phyloP scores from a whole-genome alignment of 2,797 vertebrate genomes.

The Tangara arthus region DNA sequence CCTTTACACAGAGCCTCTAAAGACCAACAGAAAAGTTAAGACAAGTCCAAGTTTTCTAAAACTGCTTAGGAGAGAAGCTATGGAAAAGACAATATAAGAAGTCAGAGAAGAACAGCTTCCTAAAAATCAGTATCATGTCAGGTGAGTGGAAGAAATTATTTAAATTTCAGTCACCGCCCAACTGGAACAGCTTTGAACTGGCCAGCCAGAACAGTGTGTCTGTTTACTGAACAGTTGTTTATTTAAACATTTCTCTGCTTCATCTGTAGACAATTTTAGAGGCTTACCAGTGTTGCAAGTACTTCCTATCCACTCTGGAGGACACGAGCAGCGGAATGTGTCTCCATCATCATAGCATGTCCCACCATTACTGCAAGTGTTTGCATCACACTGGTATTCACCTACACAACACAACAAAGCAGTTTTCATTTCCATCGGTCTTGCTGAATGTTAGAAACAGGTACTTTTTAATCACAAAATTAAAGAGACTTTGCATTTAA shows the following conservation, averaged over 20 bases:
- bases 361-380: slow-evolving; percentile 91
- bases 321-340: slow-evolving; percentile 88
- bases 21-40: background rate
- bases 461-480: background rate
- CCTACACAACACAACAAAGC: slow-evolving; percentile 68
- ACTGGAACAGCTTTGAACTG: background rate
- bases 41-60: background rate
- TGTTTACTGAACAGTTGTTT: background rate
- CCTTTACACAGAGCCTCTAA: background rate
- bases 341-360: slow-evolving; percentile 91
- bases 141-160: background rate
- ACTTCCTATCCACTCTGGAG: slow-evolving; percentile 86
- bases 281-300: slow-evolving; percentile 89
- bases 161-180: background rate
- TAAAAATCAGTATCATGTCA: background rate
- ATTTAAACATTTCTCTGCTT: background rate
- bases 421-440: background rate
- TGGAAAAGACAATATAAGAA: background rate
- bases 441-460: background rate
- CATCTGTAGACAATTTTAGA: background rate
- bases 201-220: background rate
- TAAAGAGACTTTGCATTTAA: background rate
- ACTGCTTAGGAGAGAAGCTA: background rate
- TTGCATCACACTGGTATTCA: slow-evolving; percentile 91
- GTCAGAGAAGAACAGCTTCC: background rate